A percentile compares a stretch with the other conserved stretches of the same genome.
phyloP scores from a whole-genome alignment of 2,888 invertebrate genomes.

The Malthinus flaveolus region DNA sequence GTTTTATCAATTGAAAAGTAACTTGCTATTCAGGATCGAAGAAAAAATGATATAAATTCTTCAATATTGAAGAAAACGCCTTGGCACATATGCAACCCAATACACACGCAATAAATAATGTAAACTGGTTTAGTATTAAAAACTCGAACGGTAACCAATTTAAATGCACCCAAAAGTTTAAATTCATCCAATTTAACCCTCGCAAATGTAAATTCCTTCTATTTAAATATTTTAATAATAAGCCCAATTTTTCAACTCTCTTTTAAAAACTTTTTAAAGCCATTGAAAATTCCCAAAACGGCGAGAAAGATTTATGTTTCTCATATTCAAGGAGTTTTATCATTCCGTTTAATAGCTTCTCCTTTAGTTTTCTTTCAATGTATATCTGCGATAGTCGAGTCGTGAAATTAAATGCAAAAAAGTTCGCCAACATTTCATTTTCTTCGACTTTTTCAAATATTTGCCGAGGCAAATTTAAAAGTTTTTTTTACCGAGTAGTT shows the following conservation, averaged over 20 bases:
- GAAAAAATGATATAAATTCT: no score
- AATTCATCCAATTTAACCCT: no score
- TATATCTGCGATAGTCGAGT: conserved; percentile 38
- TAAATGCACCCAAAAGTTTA: no score
- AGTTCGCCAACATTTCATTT: conserved; percentile 31
- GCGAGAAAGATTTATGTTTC: conserved; percentile 34
- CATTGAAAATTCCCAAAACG: conserved; percentile 9
- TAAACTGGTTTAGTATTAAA: no score
- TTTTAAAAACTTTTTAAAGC: neutral
- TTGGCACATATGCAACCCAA: no score
- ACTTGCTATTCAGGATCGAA: no score
- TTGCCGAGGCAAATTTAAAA: neutral
- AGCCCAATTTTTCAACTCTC: neutral
- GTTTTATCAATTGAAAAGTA: no score
- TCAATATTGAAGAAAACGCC: no score
- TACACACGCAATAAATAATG: no score
- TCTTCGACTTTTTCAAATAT: conserved; percentile 18
- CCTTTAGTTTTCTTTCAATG: conserved; percentile 33
- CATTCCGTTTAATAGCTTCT: conserved; percentile 31
- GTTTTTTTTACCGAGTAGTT: neutral
- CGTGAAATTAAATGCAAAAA: conserved; percentile 49
- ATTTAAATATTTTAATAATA: no score
- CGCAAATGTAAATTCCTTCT: no score
- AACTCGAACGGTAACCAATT: no score
- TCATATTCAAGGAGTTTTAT: conserved; percentile 39